A percentile compares a stretch with the other conserved stretches of the same genome.
Evolutionary conservation across 2,797 vertebrate genomes (phyloP).

Genomic region (Danio choprae): DNA sequence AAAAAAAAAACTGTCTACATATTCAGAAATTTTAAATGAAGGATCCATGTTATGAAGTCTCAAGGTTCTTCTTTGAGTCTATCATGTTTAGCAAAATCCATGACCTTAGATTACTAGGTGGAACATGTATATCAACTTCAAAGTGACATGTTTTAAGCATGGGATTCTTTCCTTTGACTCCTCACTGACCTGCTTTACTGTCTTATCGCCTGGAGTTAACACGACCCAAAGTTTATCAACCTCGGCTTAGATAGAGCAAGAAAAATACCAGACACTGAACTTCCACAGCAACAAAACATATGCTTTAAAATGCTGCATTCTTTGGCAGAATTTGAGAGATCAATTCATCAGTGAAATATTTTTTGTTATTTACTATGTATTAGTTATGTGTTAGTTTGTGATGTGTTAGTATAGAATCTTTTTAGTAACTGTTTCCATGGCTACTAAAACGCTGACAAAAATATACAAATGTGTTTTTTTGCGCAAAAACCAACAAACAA

Average conservation of each 20-base stretch:
- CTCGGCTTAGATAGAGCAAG: neutral
- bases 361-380: too few species aligned
- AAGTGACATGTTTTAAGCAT: slow-evolving; percentile 21
- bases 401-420: too few species aligned
- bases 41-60: neutral
- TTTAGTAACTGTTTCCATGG: too few species aligned
- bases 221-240: slow-evolving; percentile 12
- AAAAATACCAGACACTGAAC: neutral
- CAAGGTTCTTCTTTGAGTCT: neutral
- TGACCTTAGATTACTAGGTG: slow-evolving; percentile 24
- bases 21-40: neutral
- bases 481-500: too few species aligned
- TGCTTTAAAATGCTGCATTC: neutral
- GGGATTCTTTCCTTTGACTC: slow-evolving; percentile 16
- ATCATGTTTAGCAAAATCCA: slow-evolving; percentile 8
- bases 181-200: slow-evolving; percentile 17
- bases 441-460: too few species aligned
- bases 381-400: too few species aligned
- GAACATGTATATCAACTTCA: slow-evolving; percentile 27
- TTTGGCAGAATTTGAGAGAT: neutral
- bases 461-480: too few species aligned
- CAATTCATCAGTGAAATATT: neutral
- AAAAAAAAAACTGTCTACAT: neutral
- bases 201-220: slow-evolving; percentile 35
- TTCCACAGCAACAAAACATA: neutral